These are phyloP conservation scores for Rhabdomys pumilio DNA, from an alignment of 2,797 vertebrate genomes.

Conservation along the genomic window DNA sequence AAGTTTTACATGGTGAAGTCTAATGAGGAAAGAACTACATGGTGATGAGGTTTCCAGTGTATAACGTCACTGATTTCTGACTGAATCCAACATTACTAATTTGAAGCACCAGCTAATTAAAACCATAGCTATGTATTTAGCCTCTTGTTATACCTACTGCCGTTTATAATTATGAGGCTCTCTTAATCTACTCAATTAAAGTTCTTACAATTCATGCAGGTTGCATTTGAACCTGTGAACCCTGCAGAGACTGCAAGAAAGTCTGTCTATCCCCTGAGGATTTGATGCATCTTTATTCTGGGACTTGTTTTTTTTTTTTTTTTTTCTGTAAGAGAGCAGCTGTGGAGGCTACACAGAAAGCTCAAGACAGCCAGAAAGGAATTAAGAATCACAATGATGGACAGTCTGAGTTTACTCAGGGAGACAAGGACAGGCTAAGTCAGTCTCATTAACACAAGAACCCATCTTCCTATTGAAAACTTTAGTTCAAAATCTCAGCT, in stretches of 20 bases:
- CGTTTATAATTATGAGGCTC: slow-evolving; percentile 94
- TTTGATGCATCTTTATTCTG: slow-evolving; percentile 57
- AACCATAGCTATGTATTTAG: slow-evolving; percentile 94
- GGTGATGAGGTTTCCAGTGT: slow-evolving; percentile 90
- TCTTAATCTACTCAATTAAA: slow-evolving; percentile 93
- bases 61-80: slow-evolving; percentile 92
- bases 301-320: slow-evolving; percentile 67
- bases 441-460: slow-evolving; percentile 68
- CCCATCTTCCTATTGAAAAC: slow-evolving; percentile 44
- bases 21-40: slow-evolving; percentile 91
- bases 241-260: slow-evolving; percentile 82
- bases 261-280: slow-evolving; percentile 79
- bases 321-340: neutral
- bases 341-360: slow-evolving; percentile 49
- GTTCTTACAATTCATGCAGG: slow-evolving; percentile 88
- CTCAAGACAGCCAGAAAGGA: slow-evolving; percentile 77
- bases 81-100: slow-evolving; percentile 94
- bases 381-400: slow-evolving; percentile 77
- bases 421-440: slow-evolving; percentile 52
- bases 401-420: slow-evolving; percentile 72
- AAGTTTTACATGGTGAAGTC: slow-evolving; percentile 90
- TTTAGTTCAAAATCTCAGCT: neutral
- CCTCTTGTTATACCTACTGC: slow-evolving; percentile 94
- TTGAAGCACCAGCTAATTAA: slow-evolving; percentile 95
- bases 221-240: slow-evolving; percentile 88